Base-by-base conservation (phyloP, 2,888 invertebrate genomes). In the Dysmachus trigonus region DNA sequence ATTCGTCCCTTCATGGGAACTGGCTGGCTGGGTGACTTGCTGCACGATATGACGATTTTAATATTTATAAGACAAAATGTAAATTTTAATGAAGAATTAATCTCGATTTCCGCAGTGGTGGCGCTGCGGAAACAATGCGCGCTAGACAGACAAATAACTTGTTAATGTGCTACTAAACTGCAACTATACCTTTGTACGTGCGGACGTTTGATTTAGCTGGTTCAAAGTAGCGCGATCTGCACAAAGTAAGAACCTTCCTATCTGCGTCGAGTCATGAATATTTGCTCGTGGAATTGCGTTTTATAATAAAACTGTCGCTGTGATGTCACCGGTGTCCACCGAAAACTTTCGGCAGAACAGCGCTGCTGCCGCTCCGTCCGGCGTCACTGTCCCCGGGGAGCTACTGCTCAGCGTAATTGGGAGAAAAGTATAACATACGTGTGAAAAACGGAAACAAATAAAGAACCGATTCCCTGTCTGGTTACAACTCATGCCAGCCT, bases 31-130 rank as follows among this genome's bases (percentile, higher is more conserved):
- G 30, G 47, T 41, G 47, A 27, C 27, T 77, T 30, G 30, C 22
- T 27, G 22, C 27, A 18, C 30, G 47, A 30, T 77, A 77, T 77
- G 47, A 77, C 77, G 30, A 77, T 77, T 77, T 77, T 77, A 77
- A 77, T 77, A 77, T 77, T 51, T 47, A 77, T 77, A 77, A 41
- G 77, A 77, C 77, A 47, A 77, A 41, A 41, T 77, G 77, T 77
- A 77, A 77, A 77, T 77, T 41, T 41, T 77, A 77, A 77, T 77
- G 77, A 77, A 47, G 47, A 41, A 77, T 77, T 77, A 77, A 41
- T 77, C 77, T 47, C 22, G 27, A 77, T 77, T 77, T 77, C 77
- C 77, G 77, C 77, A 77, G 13, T 77, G 77, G 47, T 77, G 77
- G 15, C 47, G 77, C 30, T 47, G 38, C 22, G 47, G 77, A 27